Conservation (phyloP, 2,797 vertebrate species). For the Psittacula derbiana region DNA sequence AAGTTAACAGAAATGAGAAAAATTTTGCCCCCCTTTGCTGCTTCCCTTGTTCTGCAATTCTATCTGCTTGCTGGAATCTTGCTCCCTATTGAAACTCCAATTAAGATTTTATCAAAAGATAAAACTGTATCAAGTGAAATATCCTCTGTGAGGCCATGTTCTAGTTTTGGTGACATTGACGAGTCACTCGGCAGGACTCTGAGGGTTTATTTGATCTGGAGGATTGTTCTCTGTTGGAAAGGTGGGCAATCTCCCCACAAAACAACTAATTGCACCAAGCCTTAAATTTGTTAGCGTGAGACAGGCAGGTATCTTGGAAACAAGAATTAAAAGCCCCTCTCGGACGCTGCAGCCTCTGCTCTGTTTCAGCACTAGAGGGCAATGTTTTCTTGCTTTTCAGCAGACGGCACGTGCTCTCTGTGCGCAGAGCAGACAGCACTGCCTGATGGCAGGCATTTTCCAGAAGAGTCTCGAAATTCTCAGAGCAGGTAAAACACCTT, state of each 20-base stretch:
- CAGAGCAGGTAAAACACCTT: neutral
- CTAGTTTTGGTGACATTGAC: neutral
- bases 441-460: neutral
- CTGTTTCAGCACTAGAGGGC: constrained; percentile 72
- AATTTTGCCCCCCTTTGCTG: neutral
- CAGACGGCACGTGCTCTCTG: neutral
- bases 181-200: neutral
- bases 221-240: neutral
- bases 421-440: neutral
- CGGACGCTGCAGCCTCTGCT: neutral
- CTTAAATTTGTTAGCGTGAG: neutral
- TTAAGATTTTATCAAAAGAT: constrained; percentile 19
- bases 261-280: neutral
- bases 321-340: fast-evolving
- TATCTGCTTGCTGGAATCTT: neutral
- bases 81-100: neutral
- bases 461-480: neutral
- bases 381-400: constrained; percentile 59
- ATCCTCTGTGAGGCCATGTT: fast-evolving
- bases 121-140: neutral
- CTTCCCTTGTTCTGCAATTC: neutral
- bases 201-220: neutral
- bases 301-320: neutral
- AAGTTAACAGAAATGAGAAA: neutral
- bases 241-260: neutral